Evolutionary conservation across 2,113 vertebrate species (phyloP), one percentile per base, ranked within the genome.

Genomic region (Saguinus imperator): DNA sequence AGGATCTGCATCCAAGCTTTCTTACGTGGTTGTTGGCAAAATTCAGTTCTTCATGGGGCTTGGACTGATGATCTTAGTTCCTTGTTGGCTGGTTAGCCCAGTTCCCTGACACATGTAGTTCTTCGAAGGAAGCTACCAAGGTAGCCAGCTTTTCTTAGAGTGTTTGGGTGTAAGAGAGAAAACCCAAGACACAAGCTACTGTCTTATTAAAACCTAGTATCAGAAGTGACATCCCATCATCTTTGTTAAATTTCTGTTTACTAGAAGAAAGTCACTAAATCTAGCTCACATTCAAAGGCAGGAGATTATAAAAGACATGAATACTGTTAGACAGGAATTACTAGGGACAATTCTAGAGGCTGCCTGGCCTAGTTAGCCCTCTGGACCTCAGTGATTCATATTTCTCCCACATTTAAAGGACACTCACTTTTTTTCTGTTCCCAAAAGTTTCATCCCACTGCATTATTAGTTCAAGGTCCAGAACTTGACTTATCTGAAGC

Each of bases 361-460:
- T 29, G 0, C 16, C 3, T 20, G 20, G 2, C 23, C 11, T 7
- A 37, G n/a, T 27, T 17, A 43, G 8, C 4, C 3, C 23, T 77
- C n/a, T 35, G 37, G 16, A 43, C 29, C 27, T 11, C n/a, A 72
- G 32, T 37, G 6, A 68, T 70, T 87, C 6, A 57, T 35, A 86
- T 52, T 79, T 93, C 43, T 55, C 17, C 40, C 21, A 40, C 14
- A 66, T 37, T 85, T 32, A 70, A 16, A 92, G 83, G 40, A 37
- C 9, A n/a, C 4, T 40, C 12, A 81, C 10, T 10, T 87, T 17
- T 45, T 14, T 12, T 9, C n/a, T 12, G 11, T 8, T 48, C 13
- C 16, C 1, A 6, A 29, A 48, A 48, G 1, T 27, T 68, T 40
- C 16, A 70, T 45, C 3, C 2, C 73, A 80, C 55, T 70, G 8